Conservation (phyloP, 30 jellyfish, hydroid and myxozoan genomes). For the Nemopilema nomurai region DNA sequence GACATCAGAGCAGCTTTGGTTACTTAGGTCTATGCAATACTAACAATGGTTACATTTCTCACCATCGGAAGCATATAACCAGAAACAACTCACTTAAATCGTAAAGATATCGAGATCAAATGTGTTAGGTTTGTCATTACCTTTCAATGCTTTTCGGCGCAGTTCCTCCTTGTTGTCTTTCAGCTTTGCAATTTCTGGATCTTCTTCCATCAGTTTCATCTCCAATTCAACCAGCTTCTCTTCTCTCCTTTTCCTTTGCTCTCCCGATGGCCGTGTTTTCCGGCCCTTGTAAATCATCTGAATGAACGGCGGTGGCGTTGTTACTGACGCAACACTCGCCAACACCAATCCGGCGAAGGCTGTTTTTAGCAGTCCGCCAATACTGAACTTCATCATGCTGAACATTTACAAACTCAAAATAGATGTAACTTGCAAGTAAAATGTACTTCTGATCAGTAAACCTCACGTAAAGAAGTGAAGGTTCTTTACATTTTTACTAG, state of each 20-base stretch:
- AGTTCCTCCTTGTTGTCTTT: not conserved
- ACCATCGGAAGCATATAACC: too few relatives aligned
- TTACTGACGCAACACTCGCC: not conserved
- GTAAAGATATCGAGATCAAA: too few relatives aligned
- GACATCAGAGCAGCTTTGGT: too few relatives aligned
- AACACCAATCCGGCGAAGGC: not conserved
- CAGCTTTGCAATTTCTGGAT: not conserved
- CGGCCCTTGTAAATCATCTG: conserved; percentile 9
- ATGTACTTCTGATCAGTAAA: not conserved
- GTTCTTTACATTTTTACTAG: not conserved
- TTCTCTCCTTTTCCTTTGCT: conserved; percentile 5
- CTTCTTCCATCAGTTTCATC: not conserved
- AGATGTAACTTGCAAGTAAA: not conserved
- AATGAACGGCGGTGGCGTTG: not conserved
- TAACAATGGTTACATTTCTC: too few relatives aligned
- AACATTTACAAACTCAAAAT: not conserved
- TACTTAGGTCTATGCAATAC: too few relatives aligned
- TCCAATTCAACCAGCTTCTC: not conserved
- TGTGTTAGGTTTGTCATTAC: not conserved
- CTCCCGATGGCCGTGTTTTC: not conserved
- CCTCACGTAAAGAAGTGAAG: not conserved
- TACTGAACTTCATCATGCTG: not conserved
- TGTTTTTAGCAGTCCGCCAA: not conserved
- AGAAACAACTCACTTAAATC: too few relatives aligned
- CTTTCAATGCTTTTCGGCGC: not conserved